Base-by-base conservation (phyloP, 2,113 vertebrate species). In the Neodontobutis hainanensis region DNA sequence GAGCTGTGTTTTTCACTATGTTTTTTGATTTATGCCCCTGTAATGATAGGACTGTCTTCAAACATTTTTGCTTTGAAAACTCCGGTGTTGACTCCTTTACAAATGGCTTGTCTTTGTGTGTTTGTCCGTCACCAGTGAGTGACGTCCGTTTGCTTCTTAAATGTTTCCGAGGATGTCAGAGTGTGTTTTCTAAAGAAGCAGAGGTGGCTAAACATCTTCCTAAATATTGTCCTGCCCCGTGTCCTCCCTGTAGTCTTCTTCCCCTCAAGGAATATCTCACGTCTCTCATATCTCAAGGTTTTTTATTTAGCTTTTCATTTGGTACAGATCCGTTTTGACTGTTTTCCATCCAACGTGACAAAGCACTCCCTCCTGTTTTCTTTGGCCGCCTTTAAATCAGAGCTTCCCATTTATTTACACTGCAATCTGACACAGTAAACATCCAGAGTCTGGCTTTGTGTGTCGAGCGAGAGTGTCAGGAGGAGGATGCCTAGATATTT, bases 361-460 rank as follows among this genome's bases (percentile, higher is more conserved):
- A 82, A 64, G 16, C 79, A 52, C 76, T 55, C 53, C 67, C 74
- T 75, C 69, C 75, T 91, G 89, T 90, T 92, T 91, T 70, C 84
- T 63, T 92, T 92, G 92, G 91, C 91, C 77, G 59, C 59, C 58
- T 89, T 90, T 89, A 73, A 88, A 87, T 91, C 83, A 34, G 44
- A 75, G 77, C 82, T 65, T 66, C 68, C 73, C 59, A 60, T 70
- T 78, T 90, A 82, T 91, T 91, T 90, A 77, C 81, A 67, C 70
- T 85, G 77, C 77, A 83, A 85, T 82, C 70, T 67, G 79, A 87
- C 77, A 79, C 72, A 49, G 88, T 87, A 83, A 90, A 91, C 87
- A 88, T 16, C 19, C 43, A 53, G 44, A 81, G 68, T 53, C 81
- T 79, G 72, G 80, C 67, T 82, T 83, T 83, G 81, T 77, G 72